Evolutionary conservation across 2,888 invertebrate species (phyloP).

Genomic region (Heliconius charithonia): DNA sequence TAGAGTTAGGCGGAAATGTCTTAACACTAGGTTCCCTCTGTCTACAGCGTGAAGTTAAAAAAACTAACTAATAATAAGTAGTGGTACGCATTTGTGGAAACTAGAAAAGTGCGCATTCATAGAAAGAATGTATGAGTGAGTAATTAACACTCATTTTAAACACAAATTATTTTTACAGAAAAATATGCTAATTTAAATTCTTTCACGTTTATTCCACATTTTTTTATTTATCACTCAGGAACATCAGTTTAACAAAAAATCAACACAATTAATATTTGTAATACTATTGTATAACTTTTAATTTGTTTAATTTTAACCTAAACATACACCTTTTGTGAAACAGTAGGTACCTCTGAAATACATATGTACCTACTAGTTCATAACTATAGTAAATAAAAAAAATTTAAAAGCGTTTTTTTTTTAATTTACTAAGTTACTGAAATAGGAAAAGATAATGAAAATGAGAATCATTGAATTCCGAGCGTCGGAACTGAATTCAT

Average conservation of each 20-base stretch:
- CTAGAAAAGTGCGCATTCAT: neutral
- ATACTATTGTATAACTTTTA: neutral
- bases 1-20: no score
- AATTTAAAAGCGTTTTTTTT: no score
- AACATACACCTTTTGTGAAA: no score
- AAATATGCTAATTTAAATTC: neutral
- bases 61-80: neutral
- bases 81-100: neutral
- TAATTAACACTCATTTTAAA: neutral
- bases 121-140: neutral
- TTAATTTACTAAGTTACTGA: no score
- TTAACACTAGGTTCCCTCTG: no score
- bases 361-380: no score
- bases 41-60: neutral
- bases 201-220: neutral
- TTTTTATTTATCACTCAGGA: neutral
- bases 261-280: neutral
- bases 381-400: no score
- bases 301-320: neutral
- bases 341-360: no score
- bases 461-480: neutral
- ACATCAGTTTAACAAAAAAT: neutral
- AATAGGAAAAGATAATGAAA: no score
- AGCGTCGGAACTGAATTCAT: no score
- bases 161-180: neutral